A percentile compares a stretch with the other conserved stretches of the same genome.
These are phyloP conservation scores for Neogobius melanostomus DNA, from an alignment of 2,113 vertebrate genomes.

Conservation along the genomic window DNA sequence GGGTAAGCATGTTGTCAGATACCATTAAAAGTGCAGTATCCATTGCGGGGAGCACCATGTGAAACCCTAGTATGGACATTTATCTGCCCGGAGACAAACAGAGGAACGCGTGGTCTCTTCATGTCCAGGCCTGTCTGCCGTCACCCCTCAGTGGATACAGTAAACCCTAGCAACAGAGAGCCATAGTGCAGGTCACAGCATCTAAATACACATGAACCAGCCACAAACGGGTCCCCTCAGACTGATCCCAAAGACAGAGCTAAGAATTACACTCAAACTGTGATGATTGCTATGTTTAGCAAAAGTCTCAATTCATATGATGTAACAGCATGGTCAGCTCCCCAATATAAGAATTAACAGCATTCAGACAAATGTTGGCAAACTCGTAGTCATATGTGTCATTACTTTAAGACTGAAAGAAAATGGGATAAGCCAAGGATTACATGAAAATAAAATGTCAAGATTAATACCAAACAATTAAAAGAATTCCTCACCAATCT, in stretches of 20 bases:
- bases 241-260: background rate
- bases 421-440: too few species aligned
- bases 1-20: conserved; percentile 31
- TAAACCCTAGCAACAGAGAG: conserved; percentile 65
- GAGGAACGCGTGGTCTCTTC: conserved; percentile 41
- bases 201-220: conserved; percentile 63
- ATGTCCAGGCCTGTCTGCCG: conserved; percentile 68
- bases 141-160: conserved; percentile 52
- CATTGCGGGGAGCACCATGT: conserved; percentile 35
- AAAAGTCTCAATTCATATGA: background rate
- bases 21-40: conserved; percentile 39
- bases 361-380: too few species aligned
- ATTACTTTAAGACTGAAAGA: too few species aligned
- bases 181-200: conserved; percentile 61
- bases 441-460: too few species aligned
- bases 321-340: too few species aligned
- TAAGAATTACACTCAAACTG: background rate
- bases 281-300: background rate
- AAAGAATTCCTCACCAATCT: too few species aligned
- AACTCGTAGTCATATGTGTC: too few species aligned
- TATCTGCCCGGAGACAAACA: conserved; percentile 65
- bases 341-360: too few species aligned
- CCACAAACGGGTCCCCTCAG: conserved; percentile 49
- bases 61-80: conserved; percentile 26
- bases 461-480: background rate